Conservation (phyloP, 2,888 invertebrate species). For the Ditula angustiorana region DNA sequence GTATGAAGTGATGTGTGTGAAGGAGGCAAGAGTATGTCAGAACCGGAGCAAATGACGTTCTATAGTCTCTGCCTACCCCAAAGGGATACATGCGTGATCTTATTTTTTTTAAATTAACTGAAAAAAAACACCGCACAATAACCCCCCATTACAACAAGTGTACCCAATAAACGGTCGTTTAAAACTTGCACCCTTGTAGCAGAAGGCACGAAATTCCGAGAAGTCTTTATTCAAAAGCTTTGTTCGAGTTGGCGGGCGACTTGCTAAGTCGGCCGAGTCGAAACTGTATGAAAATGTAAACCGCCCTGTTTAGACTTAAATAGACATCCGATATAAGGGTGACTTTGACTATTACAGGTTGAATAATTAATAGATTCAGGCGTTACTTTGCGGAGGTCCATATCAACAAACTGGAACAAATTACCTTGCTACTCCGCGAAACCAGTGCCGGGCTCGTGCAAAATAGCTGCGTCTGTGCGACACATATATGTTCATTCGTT, state of each 20-base stretch:
- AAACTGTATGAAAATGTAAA: conserved; percentile 65
- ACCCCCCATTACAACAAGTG: conserved; percentile 28
- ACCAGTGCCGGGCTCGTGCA: too few relatives aligned
- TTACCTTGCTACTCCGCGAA: too few relatives aligned
- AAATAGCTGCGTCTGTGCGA: too few relatives aligned
- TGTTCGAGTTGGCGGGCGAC: conserved; percentile 62
- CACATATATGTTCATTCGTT: too few relatives aligned
- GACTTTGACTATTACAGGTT: conserved; percentile 8
- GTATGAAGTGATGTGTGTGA: too few relatives aligned
- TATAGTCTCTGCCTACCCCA: too few relatives aligned
- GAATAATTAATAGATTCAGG: conserved; percentile 14
- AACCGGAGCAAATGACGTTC: too few relatives aligned
- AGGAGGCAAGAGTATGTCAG: too few relatives aligned
- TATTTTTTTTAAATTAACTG: conserved; percentile 10
- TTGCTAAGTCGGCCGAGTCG: conserved; percentile 52
- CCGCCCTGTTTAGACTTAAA: conserved; percentile 57
- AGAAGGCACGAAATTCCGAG: conserved; percentile 60
- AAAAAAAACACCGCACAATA: conserved; percentile 14
- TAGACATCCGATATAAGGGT: conserved; percentile 14
- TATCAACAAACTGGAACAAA: too few relatives aligned
- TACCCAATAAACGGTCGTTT: conserved; percentile 49
- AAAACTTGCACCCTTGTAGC: conserved; percentile 51
- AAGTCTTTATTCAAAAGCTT: conserved; percentile 68
- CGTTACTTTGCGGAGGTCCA: too few relatives aligned
- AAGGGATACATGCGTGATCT: too few relatives aligned